phyloP scores from a whole-genome alignment of 2,113 vertebrate genomes.

The Paramisgurnus dabryanus region DNA sequence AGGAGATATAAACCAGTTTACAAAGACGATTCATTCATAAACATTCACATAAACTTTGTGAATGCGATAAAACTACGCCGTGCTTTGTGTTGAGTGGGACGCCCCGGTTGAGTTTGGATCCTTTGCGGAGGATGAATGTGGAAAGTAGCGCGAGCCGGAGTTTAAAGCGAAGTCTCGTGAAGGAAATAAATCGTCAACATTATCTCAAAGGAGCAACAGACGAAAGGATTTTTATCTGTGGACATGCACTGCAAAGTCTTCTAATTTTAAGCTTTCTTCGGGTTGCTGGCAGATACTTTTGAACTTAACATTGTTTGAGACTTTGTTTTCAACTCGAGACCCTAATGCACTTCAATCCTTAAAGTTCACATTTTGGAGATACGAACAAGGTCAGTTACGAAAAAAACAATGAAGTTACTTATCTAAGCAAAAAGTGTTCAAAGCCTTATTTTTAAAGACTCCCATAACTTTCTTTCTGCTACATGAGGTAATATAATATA shows the following conservation, averaged over 20 bases:
- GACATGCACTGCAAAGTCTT: neutral
- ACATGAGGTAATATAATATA: slow-evolving; percentile 47
- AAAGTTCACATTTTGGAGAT: neutral
- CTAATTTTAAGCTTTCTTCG: no score
- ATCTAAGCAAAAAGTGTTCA: neutral
- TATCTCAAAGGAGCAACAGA: neutral
- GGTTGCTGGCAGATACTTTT: neutral
- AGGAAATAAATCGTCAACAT: slow-evolving; percentile 4
- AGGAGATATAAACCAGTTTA: neutral
- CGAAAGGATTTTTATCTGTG: neutral
- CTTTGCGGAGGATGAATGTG: slow-evolving; percentile 1
- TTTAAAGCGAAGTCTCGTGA: slow-evolving; percentile 6
- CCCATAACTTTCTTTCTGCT: neutral
- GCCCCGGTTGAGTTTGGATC: slow-evolving; percentile 9
- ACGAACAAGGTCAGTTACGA: neutral
- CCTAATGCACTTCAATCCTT: neutral
- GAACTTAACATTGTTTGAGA: neutral
- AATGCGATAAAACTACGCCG: slow-evolving; percentile 4
- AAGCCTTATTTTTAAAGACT: slow-evolving; percentile 20
- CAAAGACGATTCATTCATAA: neutral
- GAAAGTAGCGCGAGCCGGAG: neutral
- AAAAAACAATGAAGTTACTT: slow-evolving; percentile 4
- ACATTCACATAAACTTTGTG: neutral
- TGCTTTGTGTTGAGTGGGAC: neutral
- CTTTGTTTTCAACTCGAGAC: neutral